phyloP scores from a whole-genome alignment of 2,888 invertebrate species.

The Agrochola litura region DNA sequence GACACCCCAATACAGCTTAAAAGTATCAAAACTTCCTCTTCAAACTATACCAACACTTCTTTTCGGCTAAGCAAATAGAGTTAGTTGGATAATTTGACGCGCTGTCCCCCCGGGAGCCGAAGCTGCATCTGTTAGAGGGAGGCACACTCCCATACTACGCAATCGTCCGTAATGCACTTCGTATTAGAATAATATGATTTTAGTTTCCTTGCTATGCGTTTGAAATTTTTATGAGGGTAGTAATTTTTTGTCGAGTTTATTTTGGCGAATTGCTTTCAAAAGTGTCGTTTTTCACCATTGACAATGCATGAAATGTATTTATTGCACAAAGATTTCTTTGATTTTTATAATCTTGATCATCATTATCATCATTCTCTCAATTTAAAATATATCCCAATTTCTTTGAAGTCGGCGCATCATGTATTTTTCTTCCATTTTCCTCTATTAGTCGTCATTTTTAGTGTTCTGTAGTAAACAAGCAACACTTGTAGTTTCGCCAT shows the following conservation, averaged over 20 bases:
- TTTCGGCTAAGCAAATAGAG: conserved; percentile 84
- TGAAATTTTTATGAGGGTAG: conserved; percentile 75
- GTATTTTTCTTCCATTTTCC: too few species aligned
- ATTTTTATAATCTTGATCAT: too few species aligned
- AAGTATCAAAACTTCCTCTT: conserved; percentile 66
- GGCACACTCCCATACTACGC: conserved; percentile 65
- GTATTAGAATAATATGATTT: conserved; percentile 83
- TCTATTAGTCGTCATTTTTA: too few species aligned
- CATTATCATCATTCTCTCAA: too few species aligned
- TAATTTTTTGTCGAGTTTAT: conserved; percentile 6
- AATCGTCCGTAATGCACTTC: conserved; percentile 73
- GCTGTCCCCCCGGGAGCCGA: conserved; percentile 76
- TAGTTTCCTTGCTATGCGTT: conserved; percentile 71
- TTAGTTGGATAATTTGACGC: conserved; percentile 86
- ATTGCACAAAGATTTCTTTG: not conserved
- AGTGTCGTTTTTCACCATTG: not conserved
- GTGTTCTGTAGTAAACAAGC: too few species aligned
- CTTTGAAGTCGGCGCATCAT: too few species aligned
- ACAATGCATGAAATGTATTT: too few species aligned
- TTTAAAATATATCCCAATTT: too few species aligned
- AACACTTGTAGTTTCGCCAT: too few species aligned
- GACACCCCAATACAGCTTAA: not conserved
- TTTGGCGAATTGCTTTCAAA: not conserved
- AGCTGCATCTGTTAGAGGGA: conserved; percentile 78
- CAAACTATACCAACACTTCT: conserved; percentile 67